A percentile compares a stretch with the other conserved stretches of the same genome.
These are phyloP conservation scores for Helarctos malayanus DNA, from an alignment of 2,797 vertebrate genomes.

Conservation along the genomic window DNA sequence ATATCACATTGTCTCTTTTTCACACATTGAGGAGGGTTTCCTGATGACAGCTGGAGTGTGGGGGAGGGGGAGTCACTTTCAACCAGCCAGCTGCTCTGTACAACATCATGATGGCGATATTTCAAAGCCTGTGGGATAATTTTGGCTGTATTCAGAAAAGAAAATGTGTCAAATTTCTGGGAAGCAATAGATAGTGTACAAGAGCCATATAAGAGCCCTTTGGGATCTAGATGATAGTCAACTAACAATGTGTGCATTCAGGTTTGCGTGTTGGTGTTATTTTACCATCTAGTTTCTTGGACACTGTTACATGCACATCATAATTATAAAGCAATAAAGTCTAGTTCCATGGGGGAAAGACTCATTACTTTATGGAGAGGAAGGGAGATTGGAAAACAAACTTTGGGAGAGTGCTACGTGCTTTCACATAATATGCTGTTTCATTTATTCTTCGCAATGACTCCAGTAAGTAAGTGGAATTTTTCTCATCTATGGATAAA, in stretches of 20 bases:
- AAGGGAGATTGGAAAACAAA: slow-evolving; percentile 47
- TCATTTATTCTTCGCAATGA: slow-evolving; percentile 14
- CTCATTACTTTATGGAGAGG: slow-evolving; percentile 55
- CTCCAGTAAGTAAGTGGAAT: neutral
- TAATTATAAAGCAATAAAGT: slow-evolving; percentile 70
- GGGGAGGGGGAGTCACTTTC: slow-evolving; percentile 66
- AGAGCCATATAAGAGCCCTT: neutral
- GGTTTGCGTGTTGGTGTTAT: slow-evolving; percentile 47
- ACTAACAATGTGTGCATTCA: neutral
- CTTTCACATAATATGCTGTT: neutral
- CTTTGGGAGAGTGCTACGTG: neutral
- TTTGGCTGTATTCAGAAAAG: slow-evolving; percentile 67
- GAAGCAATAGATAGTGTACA: neutral
- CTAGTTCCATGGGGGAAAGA: neutral
- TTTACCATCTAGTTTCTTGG: slow-evolving; percentile 61
- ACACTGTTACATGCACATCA: slow-evolving; percentile 38
- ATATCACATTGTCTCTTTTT: slow-evolving; percentile 65
- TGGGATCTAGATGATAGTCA: slow-evolving; percentile 46
- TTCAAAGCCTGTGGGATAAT: slow-evolving; percentile 68
- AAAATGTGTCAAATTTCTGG: slow-evolving; percentile 67
- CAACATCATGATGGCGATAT: slow-evolving; percentile 50
- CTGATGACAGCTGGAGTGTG: slow-evolving; percentile 77
- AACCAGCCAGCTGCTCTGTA: slow-evolving; percentile 77
- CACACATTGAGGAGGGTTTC: slow-evolving; percentile 53
- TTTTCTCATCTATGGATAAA: neutral